phyloP scores from a whole-genome alignment of 2,888 invertebrate genomes.

The Drosophila fulvimacula region DNA sequence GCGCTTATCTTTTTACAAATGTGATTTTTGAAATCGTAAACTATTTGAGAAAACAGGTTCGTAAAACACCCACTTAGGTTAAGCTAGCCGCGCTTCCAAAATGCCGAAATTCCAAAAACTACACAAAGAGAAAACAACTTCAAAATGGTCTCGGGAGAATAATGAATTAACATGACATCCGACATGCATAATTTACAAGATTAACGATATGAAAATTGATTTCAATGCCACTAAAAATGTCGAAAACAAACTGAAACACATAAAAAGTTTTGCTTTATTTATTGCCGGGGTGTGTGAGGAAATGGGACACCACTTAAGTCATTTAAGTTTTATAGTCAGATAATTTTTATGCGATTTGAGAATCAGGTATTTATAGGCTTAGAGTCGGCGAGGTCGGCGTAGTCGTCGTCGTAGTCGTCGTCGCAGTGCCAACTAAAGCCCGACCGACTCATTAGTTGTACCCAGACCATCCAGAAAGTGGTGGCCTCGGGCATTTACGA shows the following conservation, averaged over 20 bases:
- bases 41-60: constrained; percentile 8
- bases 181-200: constrained; percentile 81
- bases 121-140: constrained; percentile 6
- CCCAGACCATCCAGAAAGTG: constrained; percentile 3
- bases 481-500: constrained; percentile 41
- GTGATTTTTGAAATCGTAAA: constrained; percentile 2
- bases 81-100: not conserved
- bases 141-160: constrained; percentile 42
- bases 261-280: constrained; percentile 54
- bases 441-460: constrained; percentile 46
- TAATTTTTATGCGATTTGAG: constrained; percentile 63
- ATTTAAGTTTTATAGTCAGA: constrained; percentile 74
- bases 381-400: constrained; percentile 1
- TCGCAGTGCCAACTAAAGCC: constrained; percentile 9
- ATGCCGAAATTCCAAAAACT: not conserved
- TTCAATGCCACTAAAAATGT: constrained; percentile 81
- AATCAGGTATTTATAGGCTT: constrained; percentile 63
- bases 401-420: constrained; percentile 15
- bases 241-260: constrained; percentile 65
- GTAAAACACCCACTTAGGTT: constrained; percentile 5
- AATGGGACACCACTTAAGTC: constrained; percentile 76
- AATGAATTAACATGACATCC: constrained; percentile 62
- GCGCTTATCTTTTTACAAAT: constrained; percentile 4
- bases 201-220: constrained; percentile 83
- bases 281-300: constrained; percentile 49